phyloP scores from a whole-genome alignment of 2,888 invertebrate genomes.

The Galeruca laticollis region DNA sequence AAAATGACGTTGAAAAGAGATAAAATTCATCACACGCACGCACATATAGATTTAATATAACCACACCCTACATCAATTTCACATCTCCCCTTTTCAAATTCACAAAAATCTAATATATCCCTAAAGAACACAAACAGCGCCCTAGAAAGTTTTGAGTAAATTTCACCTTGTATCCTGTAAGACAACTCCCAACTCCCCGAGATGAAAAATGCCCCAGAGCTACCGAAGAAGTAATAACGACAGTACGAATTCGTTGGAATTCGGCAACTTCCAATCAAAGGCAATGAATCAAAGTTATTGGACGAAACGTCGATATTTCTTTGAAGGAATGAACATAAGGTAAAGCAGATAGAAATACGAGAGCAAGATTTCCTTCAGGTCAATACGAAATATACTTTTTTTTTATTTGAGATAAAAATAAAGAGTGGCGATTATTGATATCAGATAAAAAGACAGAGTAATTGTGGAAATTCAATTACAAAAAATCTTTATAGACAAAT shows the following conservation, averaged over 20 bases:
- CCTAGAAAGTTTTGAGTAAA: neutral
- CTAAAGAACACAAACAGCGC: neutral
- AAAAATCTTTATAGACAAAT: too few relatives aligned
- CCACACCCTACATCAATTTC: neutral
- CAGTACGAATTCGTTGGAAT: neutral
- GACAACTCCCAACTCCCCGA: neutral
- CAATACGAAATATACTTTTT: neutral
- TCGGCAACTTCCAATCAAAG: slow-evolving; percentile 27
- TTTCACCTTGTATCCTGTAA: neutral
- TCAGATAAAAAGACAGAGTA: too few relatives aligned
- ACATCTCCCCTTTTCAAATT: neutral
- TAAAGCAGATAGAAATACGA: neutral
- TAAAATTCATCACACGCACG: too few relatives aligned
- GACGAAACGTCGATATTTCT: slow-evolving; percentile 22
- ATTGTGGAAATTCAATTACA: too few relatives aligned
- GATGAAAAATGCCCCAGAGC: neutral
- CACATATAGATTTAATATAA: slow-evolving; percentile 3
- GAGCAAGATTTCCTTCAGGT: neutral
- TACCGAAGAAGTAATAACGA: neutral
- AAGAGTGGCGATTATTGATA: too few relatives aligned
- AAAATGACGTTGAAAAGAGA: too few relatives aligned
- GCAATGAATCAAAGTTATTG: slow-evolving; percentile 39
- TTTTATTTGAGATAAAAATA: too few relatives aligned
- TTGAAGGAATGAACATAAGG: slow-evolving; percentile 15
- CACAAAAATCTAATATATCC: neutral